Base-by-base conservation (phyloP, 2,113 vertebrate species). In the Lycocorax pyrrhopterus region DNA sequence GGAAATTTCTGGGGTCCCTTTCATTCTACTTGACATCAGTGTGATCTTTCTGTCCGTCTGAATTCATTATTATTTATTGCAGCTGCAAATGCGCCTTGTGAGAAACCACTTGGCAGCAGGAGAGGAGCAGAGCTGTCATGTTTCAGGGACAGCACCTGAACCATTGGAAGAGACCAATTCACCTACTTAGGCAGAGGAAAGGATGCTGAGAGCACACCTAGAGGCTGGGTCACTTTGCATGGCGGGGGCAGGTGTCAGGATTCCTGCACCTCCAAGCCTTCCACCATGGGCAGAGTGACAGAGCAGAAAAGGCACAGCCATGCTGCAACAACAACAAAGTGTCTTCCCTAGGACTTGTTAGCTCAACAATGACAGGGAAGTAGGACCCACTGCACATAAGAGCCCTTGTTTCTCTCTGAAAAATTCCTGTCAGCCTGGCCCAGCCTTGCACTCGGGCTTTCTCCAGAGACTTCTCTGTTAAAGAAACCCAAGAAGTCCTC, bases 401-500 rank as follows among this genome's bases (percentile, higher is more conserved):
- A 68, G 53, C 73, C 81, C 92, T 89, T 75, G 30, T 75, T 94
- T 90, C 76, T 92, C 72, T 58, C 69, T 53, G 66, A 84, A 90
- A 80, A 93, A 79, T 51, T 84, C 35, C 56, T 77, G 79, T 77
- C 68, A 84, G 86, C 55, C 55, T 83, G 90, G 67, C 73, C 85
- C 79, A 81, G 79, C 83, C 63, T 83, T 95, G 83, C 88, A 84
- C 60, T 84, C 66, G 6, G 85, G 83, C 73, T 90, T 96, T 62
- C 88, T 96, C 95, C 94, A 92, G 93, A 95, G 93, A 94, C 73
- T 94, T 79, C 79, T 95, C 92, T 94, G 64, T 79, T 87, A 94
- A 93, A 94, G 80, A 96, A 95, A 94, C 62, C 76, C 60, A 96
- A 96, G 88, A 95, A 96, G 92, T 94, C 96, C 64, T 93, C 93